phyloP scores from a whole-genome alignment of 2,797 vertebrate genomes.

The Pteronotus mesoamericanus region DNA sequence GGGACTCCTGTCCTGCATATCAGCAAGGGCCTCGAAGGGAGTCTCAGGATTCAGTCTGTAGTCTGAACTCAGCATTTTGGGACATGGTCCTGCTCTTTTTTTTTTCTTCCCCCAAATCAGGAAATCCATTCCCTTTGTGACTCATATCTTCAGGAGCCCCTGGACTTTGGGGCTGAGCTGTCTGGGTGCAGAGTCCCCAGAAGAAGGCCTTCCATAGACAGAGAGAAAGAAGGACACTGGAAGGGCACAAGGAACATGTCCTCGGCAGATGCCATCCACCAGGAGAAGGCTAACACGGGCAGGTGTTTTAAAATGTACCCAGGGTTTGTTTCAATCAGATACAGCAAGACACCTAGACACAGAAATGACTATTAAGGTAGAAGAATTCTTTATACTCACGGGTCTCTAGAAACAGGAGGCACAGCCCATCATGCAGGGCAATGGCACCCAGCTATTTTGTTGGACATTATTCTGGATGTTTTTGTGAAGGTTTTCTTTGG shows the following conservation, averaged over 20 bases:
- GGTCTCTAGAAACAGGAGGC: not conserved
- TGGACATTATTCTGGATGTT: not conserved
- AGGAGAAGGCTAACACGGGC: not conserved
- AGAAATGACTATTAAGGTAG: not conserved
- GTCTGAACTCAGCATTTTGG: not conserved
- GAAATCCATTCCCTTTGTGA: not conserved
- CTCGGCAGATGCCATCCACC: accelerated
- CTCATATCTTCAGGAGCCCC: not conserved
- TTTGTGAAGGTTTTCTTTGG: not conserved
- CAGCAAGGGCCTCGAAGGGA: not conserved
- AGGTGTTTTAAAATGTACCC: not conserved
- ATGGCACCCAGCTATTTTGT: too few relatives aligned
- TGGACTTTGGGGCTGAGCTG: not conserved
- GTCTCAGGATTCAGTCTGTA: not conserved
- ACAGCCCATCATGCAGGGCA: accelerated
- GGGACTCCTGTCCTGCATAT: not conserved
- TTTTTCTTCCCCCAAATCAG: not conserved
- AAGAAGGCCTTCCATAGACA: not conserved
- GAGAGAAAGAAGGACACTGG: not conserved
- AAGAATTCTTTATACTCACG: not conserved
- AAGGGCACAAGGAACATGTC: accelerated
- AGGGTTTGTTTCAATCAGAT: not conserved
- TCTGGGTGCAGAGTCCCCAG: not conserved
- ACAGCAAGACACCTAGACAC: not conserved
- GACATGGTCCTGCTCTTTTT: not conserved